Evolutionary conservation across 2,888 invertebrate species (phyloP), one percentile per base, ranked within the genome.

Genomic region (Lochmaea capreae): DNA sequence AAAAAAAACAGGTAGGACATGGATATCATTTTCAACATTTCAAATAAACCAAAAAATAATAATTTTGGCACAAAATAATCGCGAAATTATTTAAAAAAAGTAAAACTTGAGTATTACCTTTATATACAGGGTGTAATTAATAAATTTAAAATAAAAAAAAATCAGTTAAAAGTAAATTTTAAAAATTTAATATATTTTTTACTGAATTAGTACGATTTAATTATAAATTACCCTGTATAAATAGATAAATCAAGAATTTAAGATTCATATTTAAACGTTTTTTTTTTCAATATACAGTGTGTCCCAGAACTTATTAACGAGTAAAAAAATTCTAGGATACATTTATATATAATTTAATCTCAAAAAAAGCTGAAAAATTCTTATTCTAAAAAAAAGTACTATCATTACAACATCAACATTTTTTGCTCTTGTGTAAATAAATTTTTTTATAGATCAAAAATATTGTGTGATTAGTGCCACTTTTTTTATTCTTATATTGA

Each of bases 331-430:
- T 46, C 46, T 46, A 14, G 12, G 46, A 9, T n/a, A 16, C 16
- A 18, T 18, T 14, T n/a, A 3, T 2, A 52, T n/a, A 52, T 52
- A 52, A 54, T 18, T 54, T 54, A 54, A 54, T 54, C 18, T 54
- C 18, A 54, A 54, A 54, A 54, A 16, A 54, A 10, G 26, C 26
- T n/a, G 52, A 10, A n/a, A n/a, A 54, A 54, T n/a, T 16, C 52
- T 54, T 54, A 54, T 18, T 16, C 52, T 54, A 54, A 12, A 18
- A 54, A 52, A 59, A 59, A 33, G 62, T 43, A 43, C 62, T 6
- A 22, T 43, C 43, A 63, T 63, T 63, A 63, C 62, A 63, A 63
- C 62, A 63, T 63, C 62, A 63, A 63, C 18, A 33, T 33, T 42
- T 63, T 42, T 59, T 59, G 54, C 54, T 18, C 18, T 18, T 18